Evolutionary conservation across 2,113 vertebrate genomes (phyloP), one percentile per base, ranked within the genome.

Genomic region (Pangasianodon gigas): DNA sequence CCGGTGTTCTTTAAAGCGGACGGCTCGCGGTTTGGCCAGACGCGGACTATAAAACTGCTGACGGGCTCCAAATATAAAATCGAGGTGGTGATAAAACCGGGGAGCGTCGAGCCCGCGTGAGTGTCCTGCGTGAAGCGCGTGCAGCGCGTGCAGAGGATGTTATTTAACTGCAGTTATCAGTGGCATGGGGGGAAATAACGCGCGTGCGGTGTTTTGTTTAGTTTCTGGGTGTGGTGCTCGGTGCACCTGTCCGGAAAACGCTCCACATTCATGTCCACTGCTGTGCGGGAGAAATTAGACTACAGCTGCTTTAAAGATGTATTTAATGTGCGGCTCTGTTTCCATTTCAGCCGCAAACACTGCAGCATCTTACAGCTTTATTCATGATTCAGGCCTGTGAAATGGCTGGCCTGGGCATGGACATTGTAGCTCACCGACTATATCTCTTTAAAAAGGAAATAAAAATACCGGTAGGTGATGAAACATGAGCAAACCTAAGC

Each of bases 1-100:
- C 96, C 98, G 1, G 98, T 99, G 56, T 99, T 97, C 92, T 99
- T 97, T 94, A 99, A 99, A 95, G 98, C 99, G 95, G 98, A 99
- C 90, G 98, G 98, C 51, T 97, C 97, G 92, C 94, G 98, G 2
- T 99, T 99, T 94, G 98, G 98, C 18, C 98, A 99, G 96, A 99
- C 93, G 95, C 94, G 98, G 89, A 99, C 98, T 91, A 98, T 99
- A 94, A 99, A 99, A 91, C 95, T 99, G 95, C 96, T 99, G 67
- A 99, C 98, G 0, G 98, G 98, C 21, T 98, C 98, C 89, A 99
- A 99, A 54, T 99, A 99, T 95, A 97, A 97, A 94, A 97, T 99
- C 92, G 96, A 98, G 94, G 96, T 99, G 94, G 95, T 96, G 82
- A 48, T 98, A 18, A 98, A 97, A 93, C 98, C 98, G 29, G 97